A percentile compares a stretch with the other conserved stretches of the same genome.
phyloP scores from a whole-genome alignment of 1,140 invertebrate genomes.

The Temnothorax nylanderi region DNA sequence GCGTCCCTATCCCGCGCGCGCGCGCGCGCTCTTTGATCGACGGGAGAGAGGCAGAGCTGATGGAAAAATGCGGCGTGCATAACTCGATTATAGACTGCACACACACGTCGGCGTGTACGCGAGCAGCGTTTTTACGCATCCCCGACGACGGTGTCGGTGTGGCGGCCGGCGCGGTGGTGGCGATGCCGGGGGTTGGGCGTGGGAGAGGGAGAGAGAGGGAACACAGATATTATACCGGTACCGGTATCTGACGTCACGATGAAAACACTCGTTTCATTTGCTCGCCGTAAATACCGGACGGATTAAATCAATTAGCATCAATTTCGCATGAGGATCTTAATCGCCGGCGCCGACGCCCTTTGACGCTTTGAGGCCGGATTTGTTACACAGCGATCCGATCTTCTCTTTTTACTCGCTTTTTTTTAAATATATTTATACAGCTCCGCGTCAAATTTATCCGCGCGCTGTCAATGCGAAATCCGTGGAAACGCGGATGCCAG shows the following conservation, averaged over 20 bases:
- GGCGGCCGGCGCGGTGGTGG: neutral
- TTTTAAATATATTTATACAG: slow-evolving; percentile 1
- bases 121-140: slow-evolving; percentile 71
- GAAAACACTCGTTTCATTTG: slow-evolving; percentile 58
- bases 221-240: slow-evolving; percentile 21
- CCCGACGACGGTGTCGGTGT: slow-evolving; percentile 50
- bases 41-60: slow-evolving; percentile 65
- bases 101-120: slow-evolving; percentile 55
- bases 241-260: slow-evolving; percentile 6
- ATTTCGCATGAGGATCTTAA: slow-evolving; percentile 58
- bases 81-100: slow-evolving; percentile 68
- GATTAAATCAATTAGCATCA: slow-evolving; percentile 58
- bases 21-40: slow-evolving; percentile 67
- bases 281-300: slow-evolving; percentile 30
- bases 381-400: neutral
- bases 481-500: neutral
- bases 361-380: slow-evolving; percentile 43
- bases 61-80: slow-evolving; percentile 73
- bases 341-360: slow-evolving; percentile 29
- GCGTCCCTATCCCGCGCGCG: neutral
- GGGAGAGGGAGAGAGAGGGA: neutral
- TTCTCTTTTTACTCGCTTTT: slow-evolving; percentile 11
- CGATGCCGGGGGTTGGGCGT: too few species aligned
- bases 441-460: slow-evolving; percentile 35
- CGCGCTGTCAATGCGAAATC: slow-evolving; percentile 25